A percentile compares a stretch with the other conserved stretches of the same genome.
Conservation (phyloP, 1,140 invertebrate genomes). For the Diprion similis region DNA sequence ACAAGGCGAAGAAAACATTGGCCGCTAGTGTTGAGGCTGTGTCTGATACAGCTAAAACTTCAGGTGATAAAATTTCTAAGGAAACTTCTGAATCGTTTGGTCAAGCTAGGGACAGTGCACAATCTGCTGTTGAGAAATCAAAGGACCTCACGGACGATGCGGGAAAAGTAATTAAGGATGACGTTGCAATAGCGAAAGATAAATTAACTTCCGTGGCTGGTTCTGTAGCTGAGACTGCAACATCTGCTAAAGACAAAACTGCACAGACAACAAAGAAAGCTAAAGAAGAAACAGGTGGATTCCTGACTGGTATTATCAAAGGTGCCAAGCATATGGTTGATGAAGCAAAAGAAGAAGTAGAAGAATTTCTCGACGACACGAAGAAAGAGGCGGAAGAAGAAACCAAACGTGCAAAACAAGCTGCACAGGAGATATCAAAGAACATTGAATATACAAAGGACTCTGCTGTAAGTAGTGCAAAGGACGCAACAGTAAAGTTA, state of each 20-base stretch:
- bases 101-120: neutral
- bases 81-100: constrained; percentile 16
- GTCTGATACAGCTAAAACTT: constrained; percentile 17
- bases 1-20: neutral
- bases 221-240: neutral
- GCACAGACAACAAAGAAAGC: neutral
- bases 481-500: neutral
- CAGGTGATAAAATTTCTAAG: constrained; percentile 16
- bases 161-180: constrained; percentile 8
- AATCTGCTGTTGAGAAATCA: neutral
- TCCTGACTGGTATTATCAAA: constrained; percentile 5
- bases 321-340: neutral
- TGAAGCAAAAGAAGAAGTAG: neutral
- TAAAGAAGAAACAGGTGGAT: constrained; percentile 11
- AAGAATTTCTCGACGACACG: constrained; percentile 12
- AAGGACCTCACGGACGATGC: constrained; percentile 14
- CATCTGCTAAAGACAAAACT: constrained; percentile 8
- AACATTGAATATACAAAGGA: constrained; percentile 25
- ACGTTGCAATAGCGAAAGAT: neutral
- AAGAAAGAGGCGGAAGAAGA: constrained; percentile 13
- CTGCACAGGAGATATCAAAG: constrained; percentile 10
- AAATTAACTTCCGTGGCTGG: neutral
- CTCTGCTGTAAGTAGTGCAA: constrained; percentile 3
- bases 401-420: neutral
- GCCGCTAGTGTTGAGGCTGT: neutral